Conservation (phyloP, 2,888 invertebrate species). For the Rhyacophila evoluta region DNA sequence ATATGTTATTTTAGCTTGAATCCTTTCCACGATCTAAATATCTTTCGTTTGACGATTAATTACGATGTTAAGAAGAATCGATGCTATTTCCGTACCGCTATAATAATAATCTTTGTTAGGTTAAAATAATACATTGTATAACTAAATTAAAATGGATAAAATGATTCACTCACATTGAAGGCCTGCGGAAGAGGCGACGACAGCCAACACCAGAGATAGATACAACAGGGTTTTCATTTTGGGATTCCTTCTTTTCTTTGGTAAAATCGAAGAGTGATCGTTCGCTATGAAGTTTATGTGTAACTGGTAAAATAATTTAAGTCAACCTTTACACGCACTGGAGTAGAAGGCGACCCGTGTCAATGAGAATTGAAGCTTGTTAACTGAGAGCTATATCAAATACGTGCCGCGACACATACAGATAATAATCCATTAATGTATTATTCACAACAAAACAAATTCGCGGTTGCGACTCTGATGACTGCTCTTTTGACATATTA, state of each 20-base stretch:
- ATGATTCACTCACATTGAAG: slow-evolving; percentile 76
- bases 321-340: slow-evolving; percentile 91
- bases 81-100: too few species aligned
- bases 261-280: slow-evolving; percentile 58
- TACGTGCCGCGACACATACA: slow-evolving; percentile 20
- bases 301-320: slow-evolving; percentile 55
- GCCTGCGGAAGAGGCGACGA: slow-evolving; percentile 67
- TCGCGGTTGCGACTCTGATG: background rate
- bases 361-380: background rate
- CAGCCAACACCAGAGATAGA: slow-evolving; percentile 66
- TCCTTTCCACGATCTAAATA: too few species aligned
- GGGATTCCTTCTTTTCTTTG: slow-evolving; percentile 62
- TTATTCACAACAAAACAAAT: background rate
- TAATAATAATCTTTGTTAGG: too few species aligned
- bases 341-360: slow-evolving; percentile 82
- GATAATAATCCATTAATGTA: background rate
- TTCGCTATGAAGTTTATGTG: slow-evolving; percentile 62
- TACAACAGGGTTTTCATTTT: slow-evolving; percentile 72
- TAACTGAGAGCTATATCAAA: slow-evolving; percentile 1
- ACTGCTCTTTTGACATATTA: background rate
- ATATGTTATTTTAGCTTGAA: too few species aligned
- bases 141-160: background rate
- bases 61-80: too few species aligned
- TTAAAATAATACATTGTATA: too few species aligned
- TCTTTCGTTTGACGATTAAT: too few species aligned